Evolutionary conservation across 2,113 vertebrate species (phyloP).

Genomic region (Rhynchopsitta pachyrhyncha): DNA sequence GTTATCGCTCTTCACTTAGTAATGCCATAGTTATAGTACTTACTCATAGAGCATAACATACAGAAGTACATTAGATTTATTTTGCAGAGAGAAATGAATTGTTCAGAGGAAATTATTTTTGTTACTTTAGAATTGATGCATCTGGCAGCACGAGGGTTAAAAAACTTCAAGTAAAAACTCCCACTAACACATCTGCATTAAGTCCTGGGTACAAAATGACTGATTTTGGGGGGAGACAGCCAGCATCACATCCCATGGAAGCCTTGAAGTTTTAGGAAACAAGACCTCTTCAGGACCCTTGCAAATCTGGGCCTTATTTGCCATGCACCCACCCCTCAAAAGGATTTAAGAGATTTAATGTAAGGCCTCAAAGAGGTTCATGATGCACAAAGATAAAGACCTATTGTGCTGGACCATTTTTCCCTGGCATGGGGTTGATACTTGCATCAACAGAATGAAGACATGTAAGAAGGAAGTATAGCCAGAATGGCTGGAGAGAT

Average conservation of each 20-base stretch:
- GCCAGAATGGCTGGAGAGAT: not conserved
- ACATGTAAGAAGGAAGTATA: not conserved
- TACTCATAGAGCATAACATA: not conserved
- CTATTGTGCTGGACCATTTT: not conserved
- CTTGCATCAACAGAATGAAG: not conserved
- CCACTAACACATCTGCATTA: not conserved
- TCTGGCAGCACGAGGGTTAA: not conserved
- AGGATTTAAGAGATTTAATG: not conserved
- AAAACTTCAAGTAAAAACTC: not conserved
- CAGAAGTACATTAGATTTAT: not conserved
- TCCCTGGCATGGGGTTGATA: not conserved
- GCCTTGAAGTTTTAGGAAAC: not conserved
- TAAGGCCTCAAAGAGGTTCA: not conserved
- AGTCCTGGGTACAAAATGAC: not conserved
- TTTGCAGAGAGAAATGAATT: not conserved
- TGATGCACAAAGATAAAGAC: not conserved
- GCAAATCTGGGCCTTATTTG: not conserved
- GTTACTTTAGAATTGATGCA: not conserved
- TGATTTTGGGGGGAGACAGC: not conserved
- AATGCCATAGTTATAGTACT: not conserved
- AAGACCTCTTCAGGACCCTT: not conserved
- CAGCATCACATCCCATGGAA: not conserved
- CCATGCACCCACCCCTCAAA: not conserved
- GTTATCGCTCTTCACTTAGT: not conserved
- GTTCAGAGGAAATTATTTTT: not conserved